These are phyloP conservation scores for Datnioides undecimradiatus DNA, from an alignment of 2,113 vertebrate species.

Conservation along the genomic window DNA sequence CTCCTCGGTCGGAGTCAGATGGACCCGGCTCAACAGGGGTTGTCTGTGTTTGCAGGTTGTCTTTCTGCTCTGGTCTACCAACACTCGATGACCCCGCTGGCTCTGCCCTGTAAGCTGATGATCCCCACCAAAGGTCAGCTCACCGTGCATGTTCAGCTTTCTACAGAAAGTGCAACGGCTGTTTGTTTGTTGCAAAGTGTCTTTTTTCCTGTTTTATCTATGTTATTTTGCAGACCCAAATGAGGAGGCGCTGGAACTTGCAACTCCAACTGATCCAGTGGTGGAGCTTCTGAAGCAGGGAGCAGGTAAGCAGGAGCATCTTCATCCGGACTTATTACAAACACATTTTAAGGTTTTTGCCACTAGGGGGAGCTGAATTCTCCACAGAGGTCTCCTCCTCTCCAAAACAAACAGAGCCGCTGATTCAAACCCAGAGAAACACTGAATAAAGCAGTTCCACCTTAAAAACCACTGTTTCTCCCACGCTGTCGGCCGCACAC, in stretches of 20 bases:
- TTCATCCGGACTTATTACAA: too few relatives aligned
- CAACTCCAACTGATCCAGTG: conserved; percentile 85
- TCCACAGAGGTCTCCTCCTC: too few relatives aligned
- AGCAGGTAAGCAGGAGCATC: conserved; percentile 83
- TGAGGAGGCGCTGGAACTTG: conserved; percentile 91
- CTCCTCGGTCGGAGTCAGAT: neutral
- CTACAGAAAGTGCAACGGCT: too few relatives aligned
- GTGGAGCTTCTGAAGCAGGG: conserved; percentile 93
- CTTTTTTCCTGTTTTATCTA: too few relatives aligned
- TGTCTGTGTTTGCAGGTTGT: conserved; percentile 84
- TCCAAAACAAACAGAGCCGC: too few relatives aligned
- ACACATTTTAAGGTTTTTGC: too few relatives aligned
- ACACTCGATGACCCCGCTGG: conserved; percentile 96
- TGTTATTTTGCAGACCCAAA: conserved; percentile 87
- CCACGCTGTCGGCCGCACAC: too few relatives aligned
- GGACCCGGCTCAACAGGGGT: neutral
- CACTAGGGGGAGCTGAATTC: too few relatives aligned
- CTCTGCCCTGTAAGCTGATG: conserved; percentile 96
- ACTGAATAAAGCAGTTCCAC: too few relatives aligned
- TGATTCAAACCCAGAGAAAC: too few relatives aligned
- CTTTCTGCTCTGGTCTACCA: conserved; percentile 98
- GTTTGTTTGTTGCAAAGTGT: too few relatives aligned
- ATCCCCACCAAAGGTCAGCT: conserved; percentile 94
- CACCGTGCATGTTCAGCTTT: neutral
- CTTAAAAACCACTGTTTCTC: too few relatives aligned